Conservation (phyloP, 2,113 vertebrate species). For the Clarias magur region DNA sequence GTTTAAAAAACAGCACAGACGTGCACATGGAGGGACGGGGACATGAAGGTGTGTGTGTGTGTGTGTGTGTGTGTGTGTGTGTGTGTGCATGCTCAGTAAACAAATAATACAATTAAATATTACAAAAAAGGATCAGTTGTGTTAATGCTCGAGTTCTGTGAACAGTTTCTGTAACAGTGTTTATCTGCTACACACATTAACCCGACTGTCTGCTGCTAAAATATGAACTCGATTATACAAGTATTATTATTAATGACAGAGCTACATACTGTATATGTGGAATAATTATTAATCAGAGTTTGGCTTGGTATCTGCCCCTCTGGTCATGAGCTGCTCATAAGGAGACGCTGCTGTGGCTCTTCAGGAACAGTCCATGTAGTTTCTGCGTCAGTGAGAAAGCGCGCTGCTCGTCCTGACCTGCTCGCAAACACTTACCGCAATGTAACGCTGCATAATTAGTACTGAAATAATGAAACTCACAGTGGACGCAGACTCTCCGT, state of each 20-base stretch:
- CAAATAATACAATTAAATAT: background rate
- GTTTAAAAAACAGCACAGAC: background rate
- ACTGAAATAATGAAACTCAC: background rate
- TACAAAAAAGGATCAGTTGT: background rate
- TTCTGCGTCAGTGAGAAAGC: background rate
- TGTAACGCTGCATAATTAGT: background rate
- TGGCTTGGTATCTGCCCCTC: background rate
- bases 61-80: no score
- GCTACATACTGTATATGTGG: background rate
- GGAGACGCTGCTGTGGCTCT: background rate
- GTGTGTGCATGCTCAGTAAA: background rate
- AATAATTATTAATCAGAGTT: background rate
- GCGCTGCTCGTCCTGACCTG: background rate
- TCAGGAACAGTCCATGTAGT: background rate
- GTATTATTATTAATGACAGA: background rate
- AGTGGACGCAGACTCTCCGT: background rate
- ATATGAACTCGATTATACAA: background rate
- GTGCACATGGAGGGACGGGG: background rate
- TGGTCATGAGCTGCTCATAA: background rate
- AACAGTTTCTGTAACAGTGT: background rate
- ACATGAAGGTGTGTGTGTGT: background rate
- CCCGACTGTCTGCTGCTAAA: background rate
- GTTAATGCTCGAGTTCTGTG: background rate
- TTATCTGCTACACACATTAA: background rate
- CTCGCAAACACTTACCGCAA: background rate